phyloP scores from a whole-genome alignment of 2,888 invertebrate genomes.

The Hydraecia micacea region DNA sequence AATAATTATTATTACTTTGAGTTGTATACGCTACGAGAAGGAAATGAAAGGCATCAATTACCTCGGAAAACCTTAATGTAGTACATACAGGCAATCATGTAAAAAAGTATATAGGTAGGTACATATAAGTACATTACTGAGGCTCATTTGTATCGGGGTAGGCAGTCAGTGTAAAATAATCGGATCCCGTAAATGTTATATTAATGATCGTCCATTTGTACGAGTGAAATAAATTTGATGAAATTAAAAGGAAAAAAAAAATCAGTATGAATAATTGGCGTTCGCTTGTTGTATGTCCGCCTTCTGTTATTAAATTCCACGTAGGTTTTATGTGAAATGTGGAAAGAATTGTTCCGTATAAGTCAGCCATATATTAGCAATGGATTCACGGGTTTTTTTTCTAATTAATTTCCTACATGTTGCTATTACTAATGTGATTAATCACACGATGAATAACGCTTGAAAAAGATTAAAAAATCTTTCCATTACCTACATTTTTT shows the following conservation, averaged over 20 bases:
- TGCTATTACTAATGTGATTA: conserved; percentile 32
- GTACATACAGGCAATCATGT: conserved; percentile 56
- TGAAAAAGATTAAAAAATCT: no score
- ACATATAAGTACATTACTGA: conserved; percentile 62
- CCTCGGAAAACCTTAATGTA: conserved; percentile 55
- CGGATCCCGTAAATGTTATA: conserved; percentile 80
- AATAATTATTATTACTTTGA: conserved; percentile 33
- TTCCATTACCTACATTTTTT: background rate
- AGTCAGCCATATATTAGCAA: conserved; percentile 46
- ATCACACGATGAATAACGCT: background rate
- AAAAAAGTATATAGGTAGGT: conserved; percentile 49
- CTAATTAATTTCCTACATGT: conserved; percentile 35
- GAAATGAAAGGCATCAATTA: conserved; percentile 66
- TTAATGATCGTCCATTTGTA: conserved; percentile 81
- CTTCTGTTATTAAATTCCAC: conserved; percentile 71
- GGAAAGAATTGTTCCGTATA: conserved; percentile 52
- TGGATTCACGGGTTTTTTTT: conserved; percentile 19
- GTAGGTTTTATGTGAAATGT: conserved; percentile 64
- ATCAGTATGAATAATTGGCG: conserved; percentile 75
- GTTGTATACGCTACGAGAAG: conserved; percentile 30
- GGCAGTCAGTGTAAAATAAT: conserved; percentile 73
- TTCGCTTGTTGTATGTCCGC: conserved; percentile 71
- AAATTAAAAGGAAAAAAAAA: conserved; percentile 80
- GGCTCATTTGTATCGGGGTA: conserved; percentile 66
- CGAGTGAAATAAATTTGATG: conserved; percentile 84